Percentiles rank a stretch among this genome's conserved stretches.
phyloP scores from a whole-genome alignment of 2,113 vertebrate species.

The Python bivittatus region DNA sequence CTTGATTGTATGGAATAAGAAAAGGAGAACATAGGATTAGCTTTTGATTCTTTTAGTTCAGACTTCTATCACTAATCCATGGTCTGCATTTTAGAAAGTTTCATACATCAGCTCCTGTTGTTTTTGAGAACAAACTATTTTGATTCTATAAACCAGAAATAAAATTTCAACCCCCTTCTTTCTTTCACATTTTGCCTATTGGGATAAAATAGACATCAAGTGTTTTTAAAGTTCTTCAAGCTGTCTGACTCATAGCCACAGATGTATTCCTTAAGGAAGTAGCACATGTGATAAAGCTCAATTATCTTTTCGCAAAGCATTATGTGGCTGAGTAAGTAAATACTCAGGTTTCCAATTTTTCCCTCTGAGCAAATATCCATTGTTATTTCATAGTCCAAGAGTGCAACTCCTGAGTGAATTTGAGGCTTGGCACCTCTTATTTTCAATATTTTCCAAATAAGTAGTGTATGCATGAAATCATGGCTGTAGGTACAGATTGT shows the following conservation, averaged over 20 bases:
- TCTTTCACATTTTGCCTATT: background rate
- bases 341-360: background rate
- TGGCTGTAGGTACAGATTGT: background rate
- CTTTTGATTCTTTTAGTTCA: background rate
- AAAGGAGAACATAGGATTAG: background rate
- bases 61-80: background rate
- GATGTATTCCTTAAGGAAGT: background rate
- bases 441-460: background rate
- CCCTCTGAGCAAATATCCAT: background rate
- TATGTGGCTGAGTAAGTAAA: background rate
- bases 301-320: background rate
- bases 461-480: background rate
- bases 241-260: background rate
- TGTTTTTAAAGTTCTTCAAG: background rate
- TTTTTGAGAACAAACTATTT: background rate
- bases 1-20: background rate
- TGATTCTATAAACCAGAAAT: background rate
- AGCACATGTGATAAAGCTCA: background rate
- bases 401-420: background rate
- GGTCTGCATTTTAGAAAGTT: background rate
- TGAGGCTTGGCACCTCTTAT: background rate
- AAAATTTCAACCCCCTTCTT: background rate
- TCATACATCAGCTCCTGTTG: background rate
- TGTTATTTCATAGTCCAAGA: background rate
- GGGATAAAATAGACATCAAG: background rate